These are phyloP conservation scores for Mythimna impura DNA, from an alignment of 2,888 invertebrate genomes.

Conservation along the genomic window DNA sequence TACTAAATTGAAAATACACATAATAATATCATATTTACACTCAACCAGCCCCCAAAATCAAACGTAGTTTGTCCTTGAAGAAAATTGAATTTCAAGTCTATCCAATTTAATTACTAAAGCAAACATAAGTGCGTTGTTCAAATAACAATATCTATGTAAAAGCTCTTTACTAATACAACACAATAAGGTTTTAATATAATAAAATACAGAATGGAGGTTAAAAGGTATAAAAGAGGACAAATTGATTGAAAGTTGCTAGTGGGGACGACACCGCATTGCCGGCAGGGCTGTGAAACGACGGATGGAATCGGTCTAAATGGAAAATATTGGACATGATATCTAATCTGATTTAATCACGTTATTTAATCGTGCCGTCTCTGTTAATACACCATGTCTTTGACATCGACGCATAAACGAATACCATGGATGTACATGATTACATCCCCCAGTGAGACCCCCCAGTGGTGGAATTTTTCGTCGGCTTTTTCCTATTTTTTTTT, in stretches of 20 bases:
- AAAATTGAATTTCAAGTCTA: slow-evolving; percentile 1
- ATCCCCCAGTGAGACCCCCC: too few relatives aligned
- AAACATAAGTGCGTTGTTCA: slow-evolving; percentile 12
- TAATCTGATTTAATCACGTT: too few relatives aligned
- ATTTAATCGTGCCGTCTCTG: too few relatives aligned
- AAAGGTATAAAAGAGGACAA: slow-evolving; percentile 70
- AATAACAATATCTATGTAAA: slow-evolving; percentile 40
- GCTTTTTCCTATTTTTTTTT: too few relatives aligned
- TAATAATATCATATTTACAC: not conserved
- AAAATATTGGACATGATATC: not conserved
- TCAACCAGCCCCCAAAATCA: not conserved
- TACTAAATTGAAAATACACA: not conserved
- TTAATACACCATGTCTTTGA: too few relatives aligned
- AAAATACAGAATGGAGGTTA: slow-evolving; percentile 48
- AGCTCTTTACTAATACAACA: slow-evolving; percentile 38
- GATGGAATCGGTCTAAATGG: not conserved
- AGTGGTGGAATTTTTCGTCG: too few relatives aligned
- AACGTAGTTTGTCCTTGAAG: not conserved
- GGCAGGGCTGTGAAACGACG: slow-evolving; percentile 26
- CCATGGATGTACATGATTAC: too few relatives aligned
- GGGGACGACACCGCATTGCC: slow-evolving; percentile 49
- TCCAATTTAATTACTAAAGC: slow-evolving; percentile 23
- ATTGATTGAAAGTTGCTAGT: slow-evolving; percentile 72
- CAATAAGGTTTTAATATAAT: slow-evolving; percentile 54
- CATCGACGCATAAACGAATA: too few relatives aligned